phyloP scores from a whole-genome alignment of 1,140 invertebrate species.

The Diachasmimorpha longicaudata region DNA sequence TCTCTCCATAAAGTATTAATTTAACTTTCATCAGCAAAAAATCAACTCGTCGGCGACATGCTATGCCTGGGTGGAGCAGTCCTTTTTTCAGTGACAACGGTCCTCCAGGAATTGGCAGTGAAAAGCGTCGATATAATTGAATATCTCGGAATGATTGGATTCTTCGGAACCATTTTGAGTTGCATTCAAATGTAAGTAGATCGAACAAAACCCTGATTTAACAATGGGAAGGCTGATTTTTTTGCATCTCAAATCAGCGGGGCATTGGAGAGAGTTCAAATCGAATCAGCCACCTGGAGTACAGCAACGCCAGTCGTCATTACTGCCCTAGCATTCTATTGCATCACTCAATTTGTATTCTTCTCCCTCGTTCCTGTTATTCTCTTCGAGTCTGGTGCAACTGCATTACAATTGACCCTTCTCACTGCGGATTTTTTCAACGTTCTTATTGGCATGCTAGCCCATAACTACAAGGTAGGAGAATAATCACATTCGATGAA shows the following conservation, averaged over 20 bases:
- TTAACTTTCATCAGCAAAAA: slow-evolving; percentile 68
- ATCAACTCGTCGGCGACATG: slow-evolving; percentile 83
- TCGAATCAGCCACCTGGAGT: slow-evolving; percentile 64
- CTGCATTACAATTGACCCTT: slow-evolving; percentile 81
- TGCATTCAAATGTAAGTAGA: slow-evolving; percentile 77
- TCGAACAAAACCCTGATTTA: neutral
- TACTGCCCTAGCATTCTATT: slow-evolving; percentile 66
- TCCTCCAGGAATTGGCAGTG: slow-evolving; percentile 83
- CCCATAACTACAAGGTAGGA: slow-evolving; percentile 83
- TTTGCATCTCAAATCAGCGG: slow-evolving; percentile 42
- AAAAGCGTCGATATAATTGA: slow-evolving; percentile 81
- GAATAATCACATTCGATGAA: neutral
- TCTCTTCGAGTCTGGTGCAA: slow-evolving; percentile 79
- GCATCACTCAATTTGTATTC: slow-evolving; percentile 75
- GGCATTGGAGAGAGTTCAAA: slow-evolving; percentile 59
- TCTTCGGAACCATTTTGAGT: slow-evolving; percentile 81
- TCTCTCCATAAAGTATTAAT: no score
- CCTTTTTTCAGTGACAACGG: slow-evolving; percentile 82
- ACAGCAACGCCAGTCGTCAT: slow-evolving; percentile 62
- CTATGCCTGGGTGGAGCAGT: slow-evolving; percentile 81
- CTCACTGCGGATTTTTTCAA: slow-evolving; percentile 88
- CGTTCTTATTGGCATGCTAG: slow-evolving; percentile 78
- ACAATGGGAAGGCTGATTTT: neutral
- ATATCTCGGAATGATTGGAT: slow-evolving; percentile 84
- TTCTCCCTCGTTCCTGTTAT: slow-evolving; percentile 80